Evolutionary conservation across 30 jellyfish, hydroid and myxozoan genomes (phyloP), one percentile per base, ranked within the genome.

Genomic region (Turritopsis dohrnii): DNA sequence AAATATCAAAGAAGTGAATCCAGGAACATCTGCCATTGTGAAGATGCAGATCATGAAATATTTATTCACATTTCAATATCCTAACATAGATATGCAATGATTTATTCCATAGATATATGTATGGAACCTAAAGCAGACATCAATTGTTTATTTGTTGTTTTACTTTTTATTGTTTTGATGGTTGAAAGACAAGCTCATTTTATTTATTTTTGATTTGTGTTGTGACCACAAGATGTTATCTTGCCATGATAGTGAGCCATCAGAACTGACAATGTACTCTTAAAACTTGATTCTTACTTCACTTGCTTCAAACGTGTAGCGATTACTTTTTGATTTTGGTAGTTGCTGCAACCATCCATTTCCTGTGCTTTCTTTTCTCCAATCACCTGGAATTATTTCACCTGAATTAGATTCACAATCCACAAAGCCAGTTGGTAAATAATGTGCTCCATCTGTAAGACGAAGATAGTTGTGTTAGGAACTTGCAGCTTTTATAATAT

Each of bases 401-500:
- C 73, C 73, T 0, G 0, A 0, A 0, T 0, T 0, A 0, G 0
- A 60, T 0, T 60, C 73, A 0, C 0, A 0, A 0, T 60, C 0
- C 19, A 60, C 0, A 60, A 60, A 60, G 0, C 73, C 73, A 60
- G 0, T 18, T 0, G 73, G 73, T 0, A 23, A 18, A 0, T 60
- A 60, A 0, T 0, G 0, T 0, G 73, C 0, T 21, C 0, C 0
- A 60, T 0, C 0, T 60, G 73, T 60, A 0, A 0, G 0, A 0
- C 73, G 73, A 18, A 60, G 0, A 0, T 0, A 60, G 21, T 0
- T 60, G 0, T 60, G 73, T 23, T 7, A 69, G 0, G 0, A 0
- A n/a, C 9, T 0, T 0, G 0, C 0, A 0, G 73, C 73, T 0
- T 0, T 0, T 0, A 0, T 60, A 0, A 0, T 0, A 0, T 0